Evolutionary conservation across 2,888 invertebrate genomes (phyloP).

Genomic region (Anticlea derivata): DNA sequence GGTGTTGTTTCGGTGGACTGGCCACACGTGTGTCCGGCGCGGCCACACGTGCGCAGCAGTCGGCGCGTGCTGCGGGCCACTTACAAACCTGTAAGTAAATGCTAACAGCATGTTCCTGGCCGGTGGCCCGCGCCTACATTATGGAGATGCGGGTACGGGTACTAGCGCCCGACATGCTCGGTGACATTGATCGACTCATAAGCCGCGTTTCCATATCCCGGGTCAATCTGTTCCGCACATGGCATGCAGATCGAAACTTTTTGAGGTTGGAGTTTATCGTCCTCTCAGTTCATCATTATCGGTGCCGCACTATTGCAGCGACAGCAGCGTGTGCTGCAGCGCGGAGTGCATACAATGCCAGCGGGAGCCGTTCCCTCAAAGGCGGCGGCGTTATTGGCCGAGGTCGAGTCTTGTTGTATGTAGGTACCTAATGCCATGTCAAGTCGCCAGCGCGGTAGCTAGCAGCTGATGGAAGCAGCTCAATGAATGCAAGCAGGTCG

Average conservation of each 20-base stretch:
- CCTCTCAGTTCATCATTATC: not conserved
- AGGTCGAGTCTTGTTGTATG: too few relatives aligned
- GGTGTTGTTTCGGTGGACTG: too few relatives aligned
- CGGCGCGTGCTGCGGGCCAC: conserved; percentile 6
- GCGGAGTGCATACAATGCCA: too few relatives aligned
- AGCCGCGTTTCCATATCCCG: not conserved
- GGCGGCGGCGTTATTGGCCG: too few relatives aligned
- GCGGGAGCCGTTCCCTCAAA: too few relatives aligned
- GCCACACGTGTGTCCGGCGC: not conserved
- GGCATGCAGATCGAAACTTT: not conserved
- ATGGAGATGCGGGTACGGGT: conserved; percentile 13
- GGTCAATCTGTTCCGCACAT: not conserved
- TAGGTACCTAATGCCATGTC: too few relatives aligned
- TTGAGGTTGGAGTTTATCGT: not conserved
- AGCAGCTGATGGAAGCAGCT: conserved; percentile 7
- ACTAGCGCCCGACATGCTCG: not conserved
- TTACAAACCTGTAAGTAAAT: conserved; percentile 2
- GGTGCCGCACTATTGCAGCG: too few relatives aligned
- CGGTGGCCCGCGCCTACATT: not conserved
- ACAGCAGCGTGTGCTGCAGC: too few relatives aligned
- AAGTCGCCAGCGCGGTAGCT: conserved; percentile 15
- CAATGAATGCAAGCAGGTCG: conserved; percentile 62
- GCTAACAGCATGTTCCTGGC: not conserved
- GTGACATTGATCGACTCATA: not conserved
- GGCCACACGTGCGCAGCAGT: not conserved